These are phyloP conservation scores for Onychomys torridus DNA, from an alignment of 2,797 vertebrate species.

Conservation along the genomic window DNA sequence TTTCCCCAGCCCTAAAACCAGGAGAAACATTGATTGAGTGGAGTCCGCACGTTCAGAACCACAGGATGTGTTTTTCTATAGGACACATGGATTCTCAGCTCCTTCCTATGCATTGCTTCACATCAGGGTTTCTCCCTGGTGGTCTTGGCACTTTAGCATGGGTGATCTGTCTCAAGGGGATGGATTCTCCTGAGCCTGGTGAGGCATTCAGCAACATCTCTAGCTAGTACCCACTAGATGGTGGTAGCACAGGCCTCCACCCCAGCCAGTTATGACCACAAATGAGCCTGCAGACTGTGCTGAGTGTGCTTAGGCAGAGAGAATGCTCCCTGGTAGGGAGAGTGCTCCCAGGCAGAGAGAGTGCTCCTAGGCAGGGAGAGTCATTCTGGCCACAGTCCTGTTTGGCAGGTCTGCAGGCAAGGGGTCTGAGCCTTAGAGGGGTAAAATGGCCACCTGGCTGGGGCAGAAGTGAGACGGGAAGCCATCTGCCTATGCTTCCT, in stretches of 20 bases:
- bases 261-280: too few relatives aligned
- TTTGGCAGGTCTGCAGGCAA: neutral
- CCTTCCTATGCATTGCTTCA: neutral
- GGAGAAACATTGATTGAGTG: neutral
- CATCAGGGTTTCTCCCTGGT: neutral
- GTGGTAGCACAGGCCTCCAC: neutral
- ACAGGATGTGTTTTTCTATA: neutral
- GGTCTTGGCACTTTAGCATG: fast-evolving
- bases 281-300: neutral
- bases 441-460: neutral
- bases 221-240: neutral
- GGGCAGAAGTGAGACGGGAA: neutral
- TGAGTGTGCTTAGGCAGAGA: neutral
- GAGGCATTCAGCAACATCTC: neutral
- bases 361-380: neutral
- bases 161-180: neutral
- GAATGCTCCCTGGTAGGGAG: neutral
- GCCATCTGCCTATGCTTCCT: fast-evolving
- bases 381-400: neutral
- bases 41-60: neutral
- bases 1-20: neutral
- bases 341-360: neutral
- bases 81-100: fast-evolving
- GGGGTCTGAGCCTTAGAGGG: neutral
- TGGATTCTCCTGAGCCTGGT: neutral